Base-by-base conservation (phyloP, 92 coral and sea anemone species). In the Zoanthus sansibaricus region DNA sequence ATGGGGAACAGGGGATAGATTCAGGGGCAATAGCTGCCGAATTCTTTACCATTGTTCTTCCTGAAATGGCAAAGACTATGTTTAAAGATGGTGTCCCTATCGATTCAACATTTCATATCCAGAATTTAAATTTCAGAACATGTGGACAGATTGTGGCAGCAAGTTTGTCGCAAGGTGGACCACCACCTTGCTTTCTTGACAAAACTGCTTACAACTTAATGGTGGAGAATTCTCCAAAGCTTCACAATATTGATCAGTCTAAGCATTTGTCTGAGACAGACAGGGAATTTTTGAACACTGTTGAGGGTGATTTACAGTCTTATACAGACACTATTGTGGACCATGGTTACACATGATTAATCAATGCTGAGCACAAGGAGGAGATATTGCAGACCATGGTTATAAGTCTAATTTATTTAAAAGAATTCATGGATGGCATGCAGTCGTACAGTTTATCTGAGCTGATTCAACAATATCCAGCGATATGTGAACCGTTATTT, bases 1-100 rank as follows among this genome's bases (percentile, higher is more conserved):
- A 48, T 88, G 91, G 94, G 48, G 94, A 91, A 78, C 37, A 82
- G 44, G 90, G 91, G 16, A 83, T 87, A 72, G 91, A 90, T 82
- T 80, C 91, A n/a, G 94, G 91, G 33, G 94, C 94, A 66, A 21
- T 66, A n/a, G 30, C 71, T 66, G 71, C 71, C 71, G 71, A 66
- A 66, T 91, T 88, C 37, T 88, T 76, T 48, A 84, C 94, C 5
- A 73, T 51, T 45, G 31, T 45, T 32, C 76, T 91, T 32, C 54
- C 91, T 52, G 78, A 84, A 11, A 88, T 91, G 11, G 86, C 78
- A 5, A 15, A 64, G 31, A 68, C 47, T 3, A 77, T 87, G 85
- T 87, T 87, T 51, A 70, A 83, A 12, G 45, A 68, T 66, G 94
- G 94, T 55, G 66, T 16, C 32, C 94, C 94, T 2, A 68, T 91